Percentiles rank a stretch among this genome's conserved stretches.
Evolutionary conservation across 2,888 invertebrate species (phyloP).

Genomic region (Phyto melanocephala): DNA sequence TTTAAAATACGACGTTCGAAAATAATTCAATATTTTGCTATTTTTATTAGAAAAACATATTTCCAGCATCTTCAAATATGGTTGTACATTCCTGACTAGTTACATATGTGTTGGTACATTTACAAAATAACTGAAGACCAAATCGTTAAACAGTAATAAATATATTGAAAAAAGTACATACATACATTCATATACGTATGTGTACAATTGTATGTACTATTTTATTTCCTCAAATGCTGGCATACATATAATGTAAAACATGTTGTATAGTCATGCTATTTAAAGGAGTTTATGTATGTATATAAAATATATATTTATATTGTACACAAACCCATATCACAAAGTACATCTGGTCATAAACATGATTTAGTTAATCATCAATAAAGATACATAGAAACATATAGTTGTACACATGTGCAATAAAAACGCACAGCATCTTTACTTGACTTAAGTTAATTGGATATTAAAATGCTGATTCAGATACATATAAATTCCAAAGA

Average conservation of each 20-base stretch:
- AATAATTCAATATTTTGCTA: too few relatives aligned
- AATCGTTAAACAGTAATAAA: neutral
- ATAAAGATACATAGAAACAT: neutral
- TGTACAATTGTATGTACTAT: too few relatives aligned
- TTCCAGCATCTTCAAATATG: too few relatives aligned
- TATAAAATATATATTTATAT: neutral
- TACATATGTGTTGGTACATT: neutral
- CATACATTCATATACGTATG: too few relatives aligned
- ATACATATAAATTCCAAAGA: too few relatives aligned
- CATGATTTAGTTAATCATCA: constrained; percentile 38
- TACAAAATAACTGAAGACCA: neutral
- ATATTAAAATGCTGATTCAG: too few relatives aligned
- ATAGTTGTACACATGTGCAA: too few relatives aligned
- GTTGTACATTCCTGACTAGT: neutral
- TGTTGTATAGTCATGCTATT: neutral
- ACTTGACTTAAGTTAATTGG: too few relatives aligned
- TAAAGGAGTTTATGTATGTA: neutral
- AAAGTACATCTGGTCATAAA: constrained; percentile 33
- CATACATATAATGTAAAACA: neutral
- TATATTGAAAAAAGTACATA: neutral
- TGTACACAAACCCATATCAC: neutral
- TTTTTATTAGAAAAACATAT: too few relatives aligned
- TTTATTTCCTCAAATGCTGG: neutral
- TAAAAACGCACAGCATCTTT: too few relatives aligned
- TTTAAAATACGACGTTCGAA: too few relatives aligned